A percentile compares a stretch with the other conserved stretches of the same genome.
These are phyloP conservation scores for Pantherophis alleghaniensis DNA, from an alignment of 2,797 vertebrate species.

Conservation along the genomic window DNA sequence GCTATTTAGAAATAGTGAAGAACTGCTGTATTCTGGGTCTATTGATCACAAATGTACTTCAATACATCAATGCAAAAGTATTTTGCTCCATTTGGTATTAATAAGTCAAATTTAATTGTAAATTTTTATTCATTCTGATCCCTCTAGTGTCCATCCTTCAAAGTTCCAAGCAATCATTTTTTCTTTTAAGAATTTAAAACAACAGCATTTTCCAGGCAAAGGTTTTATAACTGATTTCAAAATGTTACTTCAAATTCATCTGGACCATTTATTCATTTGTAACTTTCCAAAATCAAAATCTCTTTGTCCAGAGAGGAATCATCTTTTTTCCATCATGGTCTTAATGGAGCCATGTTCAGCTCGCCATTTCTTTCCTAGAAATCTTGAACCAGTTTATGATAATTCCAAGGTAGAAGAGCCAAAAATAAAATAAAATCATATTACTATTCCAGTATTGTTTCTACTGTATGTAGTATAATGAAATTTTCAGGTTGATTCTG, in stretches of 20 bases:
- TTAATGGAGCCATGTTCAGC: neutral
- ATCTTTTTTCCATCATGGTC: neutral
- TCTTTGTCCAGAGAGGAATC: neutral
- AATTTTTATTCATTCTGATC: neutral
- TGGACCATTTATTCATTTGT: neutral
- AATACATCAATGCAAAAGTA: neutral
- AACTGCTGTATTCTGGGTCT: neutral
- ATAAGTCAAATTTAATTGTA: neutral
- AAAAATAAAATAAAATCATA: neutral
- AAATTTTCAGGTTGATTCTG: neutral
- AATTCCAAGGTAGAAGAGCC: neutral
- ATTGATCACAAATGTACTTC: neutral
- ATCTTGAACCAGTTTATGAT: neutral
- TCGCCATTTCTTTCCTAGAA: neutral
- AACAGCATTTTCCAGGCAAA: neutral
- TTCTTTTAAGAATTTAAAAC: neutral
- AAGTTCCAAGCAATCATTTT: neutral
- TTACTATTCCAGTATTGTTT: neutral
- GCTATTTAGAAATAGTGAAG: neutral
- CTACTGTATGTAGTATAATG: neutral
- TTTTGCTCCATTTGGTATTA: neutral
- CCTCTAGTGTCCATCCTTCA: neutral
- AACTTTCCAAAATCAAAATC: neutral
- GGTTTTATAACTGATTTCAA: neutral
- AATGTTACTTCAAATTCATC: neutral